A percentile compares a stretch with the other conserved stretches of the same genome.
Evolutionary conservation across 2,888 invertebrate species (phyloP).

Genomic region (Trichopria drosophilae): DNA sequence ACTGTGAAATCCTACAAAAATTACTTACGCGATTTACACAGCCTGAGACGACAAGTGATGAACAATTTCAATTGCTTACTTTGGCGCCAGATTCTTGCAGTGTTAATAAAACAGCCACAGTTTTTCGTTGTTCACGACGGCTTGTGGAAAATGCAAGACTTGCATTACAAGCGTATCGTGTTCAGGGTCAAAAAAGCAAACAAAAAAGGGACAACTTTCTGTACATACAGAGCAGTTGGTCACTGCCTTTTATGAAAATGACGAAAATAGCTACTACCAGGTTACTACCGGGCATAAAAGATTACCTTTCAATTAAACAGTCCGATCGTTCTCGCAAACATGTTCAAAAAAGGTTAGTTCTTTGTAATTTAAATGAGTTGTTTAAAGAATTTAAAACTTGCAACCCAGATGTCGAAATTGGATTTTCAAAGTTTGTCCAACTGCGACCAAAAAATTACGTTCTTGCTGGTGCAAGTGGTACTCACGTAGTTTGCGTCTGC

Average conservation of each 20-base stretch:
- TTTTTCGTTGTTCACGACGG: background rate
- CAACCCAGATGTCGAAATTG: background rate
- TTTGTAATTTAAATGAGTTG: slow-evolving; percentile 2
- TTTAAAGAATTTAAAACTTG: background rate
- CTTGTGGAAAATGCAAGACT: background rate
- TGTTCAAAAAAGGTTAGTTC: background rate
- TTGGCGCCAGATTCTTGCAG: background rate
- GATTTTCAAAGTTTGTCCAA: too few relatives aligned
- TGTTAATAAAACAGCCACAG: background rate
- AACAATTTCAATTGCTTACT: background rate
- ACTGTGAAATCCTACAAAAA: too few relatives aligned
- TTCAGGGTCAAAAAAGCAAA: background rate
- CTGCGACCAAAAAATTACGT: background rate
- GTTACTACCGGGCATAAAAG: background rate
- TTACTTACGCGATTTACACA: too few relatives aligned
- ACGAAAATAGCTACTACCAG: slow-evolving; percentile 1
- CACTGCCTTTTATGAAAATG: background rate
- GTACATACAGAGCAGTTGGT: background rate
- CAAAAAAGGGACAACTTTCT: background rate
- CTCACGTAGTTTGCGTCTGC: too few relatives aligned
- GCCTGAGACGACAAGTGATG: background rate
- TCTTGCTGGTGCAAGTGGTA: too few relatives aligned
- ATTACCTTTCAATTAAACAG: background rate
- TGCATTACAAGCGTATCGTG: too few relatives aligned
- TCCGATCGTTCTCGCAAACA: background rate